phyloP scores from a whole-genome alignment of 2,113 vertebrate species.

The Peucedramus taeniatus region DNA sequence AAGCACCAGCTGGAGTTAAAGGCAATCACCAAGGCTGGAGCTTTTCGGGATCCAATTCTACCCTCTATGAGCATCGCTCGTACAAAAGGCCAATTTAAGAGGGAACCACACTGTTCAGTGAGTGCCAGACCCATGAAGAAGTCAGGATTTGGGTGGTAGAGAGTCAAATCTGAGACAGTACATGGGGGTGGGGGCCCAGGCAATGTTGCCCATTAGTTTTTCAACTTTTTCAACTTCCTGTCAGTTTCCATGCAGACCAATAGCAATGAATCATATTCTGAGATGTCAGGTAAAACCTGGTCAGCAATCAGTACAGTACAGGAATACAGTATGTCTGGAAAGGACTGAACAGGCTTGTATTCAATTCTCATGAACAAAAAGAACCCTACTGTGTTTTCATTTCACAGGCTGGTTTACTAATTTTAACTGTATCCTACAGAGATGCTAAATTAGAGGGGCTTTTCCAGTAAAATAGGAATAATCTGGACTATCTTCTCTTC shows the following conservation, averaged over 20 bases:
- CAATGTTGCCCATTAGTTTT: neutral
- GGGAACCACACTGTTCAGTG: neutral
- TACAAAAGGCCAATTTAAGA: neutral
- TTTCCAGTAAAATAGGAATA: constrained; percentile 4
- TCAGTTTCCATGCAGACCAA: neutral
- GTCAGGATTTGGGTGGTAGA: neutral
- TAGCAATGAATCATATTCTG: neutral
- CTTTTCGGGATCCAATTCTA: neutral
- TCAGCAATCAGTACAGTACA: neutral
- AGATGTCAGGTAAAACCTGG: neutral
- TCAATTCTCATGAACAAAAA: neutral
- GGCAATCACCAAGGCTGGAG: neutral
- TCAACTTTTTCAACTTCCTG: neutral
- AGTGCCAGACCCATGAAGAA: neutral
- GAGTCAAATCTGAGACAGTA: neutral
- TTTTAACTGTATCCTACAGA: neutral
- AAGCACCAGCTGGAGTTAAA: neutral
- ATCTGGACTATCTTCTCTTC: neutral
- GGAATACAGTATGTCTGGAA: neutral
- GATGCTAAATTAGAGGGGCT: neutral
- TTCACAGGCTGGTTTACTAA: neutral
- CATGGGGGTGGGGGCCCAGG: neutral
- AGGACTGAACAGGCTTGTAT: neutral
- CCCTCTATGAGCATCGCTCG: fast-evolving
- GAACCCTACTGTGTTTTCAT: neutral